phyloP scores from a whole-genome alignment of 2,797 vertebrate species.

The Rhinella marina region DNA sequence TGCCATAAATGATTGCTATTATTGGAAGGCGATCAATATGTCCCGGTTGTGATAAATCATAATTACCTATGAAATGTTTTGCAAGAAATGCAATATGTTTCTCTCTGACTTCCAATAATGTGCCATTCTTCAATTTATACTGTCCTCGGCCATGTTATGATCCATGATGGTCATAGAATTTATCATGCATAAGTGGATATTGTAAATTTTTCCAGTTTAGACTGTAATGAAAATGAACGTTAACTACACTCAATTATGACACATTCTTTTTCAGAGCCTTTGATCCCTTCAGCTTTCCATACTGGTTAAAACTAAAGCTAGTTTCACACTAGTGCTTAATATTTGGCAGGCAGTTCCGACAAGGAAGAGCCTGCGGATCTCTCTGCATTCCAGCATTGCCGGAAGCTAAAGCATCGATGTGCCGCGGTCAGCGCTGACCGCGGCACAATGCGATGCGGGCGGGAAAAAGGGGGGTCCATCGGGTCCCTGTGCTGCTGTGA shows the following conservation, averaged over 20 bases:
- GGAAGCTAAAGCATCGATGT: no score
- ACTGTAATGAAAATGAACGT: not conserved
- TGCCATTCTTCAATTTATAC: not conserved
- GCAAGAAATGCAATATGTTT: slow-evolving; percentile 4
- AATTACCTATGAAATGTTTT: slow-evolving; percentile 32
- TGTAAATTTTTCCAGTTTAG: not conserved
- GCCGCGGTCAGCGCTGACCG: no score
- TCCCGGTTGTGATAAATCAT: slow-evolving; percentile 25
- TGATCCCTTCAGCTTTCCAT: not conserved
- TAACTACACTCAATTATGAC: not conserved
- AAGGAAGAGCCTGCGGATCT: no score
- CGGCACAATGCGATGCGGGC: no score
- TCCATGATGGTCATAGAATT: not conserved
- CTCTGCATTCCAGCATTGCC: no score
- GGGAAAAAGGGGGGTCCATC: no score
- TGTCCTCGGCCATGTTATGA: not conserved
- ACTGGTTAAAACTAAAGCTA: no score
- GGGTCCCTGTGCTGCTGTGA: no score
- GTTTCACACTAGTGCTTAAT: no score
- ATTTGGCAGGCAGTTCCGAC: no score
- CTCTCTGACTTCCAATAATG: slow-evolving; percentile 29
- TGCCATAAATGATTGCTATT: slow-evolving; percentile 16
- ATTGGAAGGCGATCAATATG: slow-evolving; percentile 39
- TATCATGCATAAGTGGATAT: not conserved
- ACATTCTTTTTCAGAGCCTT: not conserved